Conservation (phyloP, 2,797 vertebrate genomes). For the Lycodopsis pacificus region DNA sequence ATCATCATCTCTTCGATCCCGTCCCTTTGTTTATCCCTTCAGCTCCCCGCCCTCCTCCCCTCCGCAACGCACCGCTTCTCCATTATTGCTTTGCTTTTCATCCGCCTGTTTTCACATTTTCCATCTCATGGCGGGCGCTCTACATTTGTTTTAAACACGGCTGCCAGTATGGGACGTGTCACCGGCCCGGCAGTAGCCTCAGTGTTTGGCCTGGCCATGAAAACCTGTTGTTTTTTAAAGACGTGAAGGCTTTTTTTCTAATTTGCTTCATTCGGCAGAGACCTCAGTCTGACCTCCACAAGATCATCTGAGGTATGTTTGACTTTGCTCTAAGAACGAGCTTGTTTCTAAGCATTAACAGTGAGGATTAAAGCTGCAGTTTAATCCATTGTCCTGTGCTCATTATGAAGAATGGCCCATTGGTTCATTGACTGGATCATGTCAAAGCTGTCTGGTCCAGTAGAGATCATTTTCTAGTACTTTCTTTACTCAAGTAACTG, state of each 20-base stretch:
- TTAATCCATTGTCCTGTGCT: no score
- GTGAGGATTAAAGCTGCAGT: no score
- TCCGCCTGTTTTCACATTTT: constrained; percentile 20
- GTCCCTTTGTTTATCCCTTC: constrained; percentile 45
- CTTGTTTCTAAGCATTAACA: constrained; percentile 45
- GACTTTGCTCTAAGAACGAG: constrained; percentile 17
- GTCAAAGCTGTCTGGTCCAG: not conserved
- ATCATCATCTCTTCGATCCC: constrained; percentile 21
- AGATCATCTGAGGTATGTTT: constrained; percentile 30
- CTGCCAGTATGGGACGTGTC: constrained; percentile 30
- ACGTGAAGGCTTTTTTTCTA: constrained; percentile 36
- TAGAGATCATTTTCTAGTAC: no score
- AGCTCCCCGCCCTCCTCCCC: constrained; percentile 10
- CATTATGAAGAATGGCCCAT: not conserved
- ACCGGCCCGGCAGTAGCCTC: constrained; percentile 15
- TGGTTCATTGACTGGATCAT: not conserved
- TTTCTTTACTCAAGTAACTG: no score
- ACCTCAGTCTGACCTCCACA: constrained; percentile 6
- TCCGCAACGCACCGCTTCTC: constrained; percentile 19
- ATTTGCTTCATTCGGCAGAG: constrained; percentile 23
- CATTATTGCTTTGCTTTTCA: constrained; percentile 54
- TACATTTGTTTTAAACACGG: constrained; percentile 51
- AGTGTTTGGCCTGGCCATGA: constrained; percentile 14
- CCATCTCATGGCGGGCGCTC: constrained; percentile 23
- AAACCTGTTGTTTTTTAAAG: constrained; percentile 14